phyloP scores from a whole-genome alignment of 1,140 invertebrate species.

The Argopecten irradians region DNA sequence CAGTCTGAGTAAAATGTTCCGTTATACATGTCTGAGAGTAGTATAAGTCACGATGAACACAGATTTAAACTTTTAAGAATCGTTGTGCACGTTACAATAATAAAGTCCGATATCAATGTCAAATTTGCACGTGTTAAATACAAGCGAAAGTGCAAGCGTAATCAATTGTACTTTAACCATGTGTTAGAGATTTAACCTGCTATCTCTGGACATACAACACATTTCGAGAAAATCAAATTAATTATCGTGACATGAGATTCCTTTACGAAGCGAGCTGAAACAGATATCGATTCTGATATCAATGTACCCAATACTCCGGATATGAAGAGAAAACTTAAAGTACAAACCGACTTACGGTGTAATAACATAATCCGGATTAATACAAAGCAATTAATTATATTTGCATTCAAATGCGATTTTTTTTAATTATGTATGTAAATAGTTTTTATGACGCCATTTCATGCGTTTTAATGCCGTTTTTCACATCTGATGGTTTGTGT shows the following conservation, averaged over 20 bases:
- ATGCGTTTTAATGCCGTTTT: background rate
- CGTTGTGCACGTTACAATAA: background rate
- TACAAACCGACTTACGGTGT: background rate
- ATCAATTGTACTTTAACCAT: background rate
- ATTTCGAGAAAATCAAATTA: slow-evolving; percentile 12
- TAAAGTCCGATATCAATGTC: background rate
- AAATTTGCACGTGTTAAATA: background rate
- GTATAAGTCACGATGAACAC: no score
- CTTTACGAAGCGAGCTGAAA: background rate
- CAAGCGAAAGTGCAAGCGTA: background rate
- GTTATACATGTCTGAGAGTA: no score
- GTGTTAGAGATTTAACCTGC: background rate
- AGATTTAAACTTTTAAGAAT: no score
- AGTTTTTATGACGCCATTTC: background rate
- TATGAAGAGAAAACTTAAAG: background rate
- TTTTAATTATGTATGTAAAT: background rate
- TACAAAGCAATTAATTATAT: slow-evolving; percentile 16
- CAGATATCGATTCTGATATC: background rate
- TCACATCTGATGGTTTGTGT: background rate
- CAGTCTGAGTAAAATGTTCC: no score
- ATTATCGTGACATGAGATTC: background rate
- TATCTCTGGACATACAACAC: slow-evolving; percentile 9
- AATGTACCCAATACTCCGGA: background rate
- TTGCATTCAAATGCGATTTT: background rate
- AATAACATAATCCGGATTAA: background rate